These are phyloP conservation scores for Empidonax traillii DNA, from an alignment of 2,113 vertebrate species.

Conservation along the genomic window DNA sequence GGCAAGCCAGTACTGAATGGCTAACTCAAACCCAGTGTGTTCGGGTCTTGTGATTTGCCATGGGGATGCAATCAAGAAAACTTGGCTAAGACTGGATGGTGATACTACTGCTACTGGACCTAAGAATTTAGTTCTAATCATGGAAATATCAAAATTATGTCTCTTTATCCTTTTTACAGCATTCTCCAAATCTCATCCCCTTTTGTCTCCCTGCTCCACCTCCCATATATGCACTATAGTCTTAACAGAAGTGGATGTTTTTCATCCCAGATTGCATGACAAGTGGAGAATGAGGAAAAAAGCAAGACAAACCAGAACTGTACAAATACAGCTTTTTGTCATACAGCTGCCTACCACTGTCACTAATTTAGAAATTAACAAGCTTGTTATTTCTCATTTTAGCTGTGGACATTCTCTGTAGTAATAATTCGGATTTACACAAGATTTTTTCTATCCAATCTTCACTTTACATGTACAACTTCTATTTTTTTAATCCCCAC, in stretches of 20 bases:
- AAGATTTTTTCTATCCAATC: not conserved
- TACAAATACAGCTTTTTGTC: not conserved
- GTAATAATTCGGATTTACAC: accelerated
- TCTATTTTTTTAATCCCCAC: not conserved
- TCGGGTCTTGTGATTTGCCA: not conserved
- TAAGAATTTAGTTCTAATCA: not conserved
- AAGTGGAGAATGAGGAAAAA: not conserved
- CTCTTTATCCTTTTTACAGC: not conserved
- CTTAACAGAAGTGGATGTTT: not conserved
- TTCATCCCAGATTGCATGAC: not conserved
- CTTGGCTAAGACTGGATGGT: not conserved
- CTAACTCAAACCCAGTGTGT: not conserved
- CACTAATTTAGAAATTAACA: not conserved
- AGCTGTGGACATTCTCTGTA: not conserved
- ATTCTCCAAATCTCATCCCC: not conserved
- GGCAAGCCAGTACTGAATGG: not conserved
- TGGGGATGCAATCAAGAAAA: not conserved
- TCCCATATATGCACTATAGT: not conserved
- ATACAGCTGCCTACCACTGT: not conserved
- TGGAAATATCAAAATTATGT: not conserved
- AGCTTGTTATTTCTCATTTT: not conserved
- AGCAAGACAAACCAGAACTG: not conserved
- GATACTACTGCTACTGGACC: not conserved
- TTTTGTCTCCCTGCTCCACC: no score
- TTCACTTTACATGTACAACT: not conserved